Conservation (phyloP, 2,113 vertebrate genomes). For the Tetraodon nigroviridis region DNA sequence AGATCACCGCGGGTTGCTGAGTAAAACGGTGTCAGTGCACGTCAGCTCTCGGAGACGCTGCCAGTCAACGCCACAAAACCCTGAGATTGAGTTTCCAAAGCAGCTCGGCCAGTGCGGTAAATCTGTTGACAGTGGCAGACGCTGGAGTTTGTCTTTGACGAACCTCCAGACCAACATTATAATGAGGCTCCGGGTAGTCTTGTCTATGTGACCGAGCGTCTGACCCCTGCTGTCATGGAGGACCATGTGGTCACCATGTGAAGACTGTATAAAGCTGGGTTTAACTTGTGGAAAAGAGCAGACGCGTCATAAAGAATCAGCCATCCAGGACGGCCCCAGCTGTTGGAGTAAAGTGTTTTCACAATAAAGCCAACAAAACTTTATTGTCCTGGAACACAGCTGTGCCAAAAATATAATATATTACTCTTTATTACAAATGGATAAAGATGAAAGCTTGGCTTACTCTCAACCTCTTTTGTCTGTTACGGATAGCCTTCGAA, state of each 20-base stretch:
- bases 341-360: slow-evolving; percentile 39
- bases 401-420: background rate
- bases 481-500: no score
- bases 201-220: slow-evolving; percentile 32
- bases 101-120: slow-evolving; percentile 41
- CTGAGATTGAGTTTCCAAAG: slow-evolving; percentile 58
- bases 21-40: slow-evolving; percentile 5
- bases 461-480: no score
- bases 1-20: slow-evolving; percentile 18
- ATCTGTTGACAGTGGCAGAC: slow-evolving; percentile 51
- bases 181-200: slow-evolving; percentile 47
- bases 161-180: slow-evolving; percentile 49
- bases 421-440: no score
- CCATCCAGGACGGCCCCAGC: background rate
- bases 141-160: slow-evolving; percentile 40
- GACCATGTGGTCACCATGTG: slow-evolving; percentile 12
- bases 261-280: slow-evolving; percentile 10
- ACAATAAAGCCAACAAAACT: slow-evolving; percentile 35
- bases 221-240: slow-evolving; percentile 29
- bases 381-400: slow-evolving; percentile 27
- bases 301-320: background rate
- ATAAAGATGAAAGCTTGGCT: no score
- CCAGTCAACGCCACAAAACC: slow-evolving; percentile 45
- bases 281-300: background rate
- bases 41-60: slow-evolving; percentile 32